A percentile compares a stretch with the other conserved stretches of the same genome.
These are phyloP conservation scores for Brassicogethes aeneus DNA, from an alignment of 2,888 invertebrate species.

Conservation along the genomic window DNA sequence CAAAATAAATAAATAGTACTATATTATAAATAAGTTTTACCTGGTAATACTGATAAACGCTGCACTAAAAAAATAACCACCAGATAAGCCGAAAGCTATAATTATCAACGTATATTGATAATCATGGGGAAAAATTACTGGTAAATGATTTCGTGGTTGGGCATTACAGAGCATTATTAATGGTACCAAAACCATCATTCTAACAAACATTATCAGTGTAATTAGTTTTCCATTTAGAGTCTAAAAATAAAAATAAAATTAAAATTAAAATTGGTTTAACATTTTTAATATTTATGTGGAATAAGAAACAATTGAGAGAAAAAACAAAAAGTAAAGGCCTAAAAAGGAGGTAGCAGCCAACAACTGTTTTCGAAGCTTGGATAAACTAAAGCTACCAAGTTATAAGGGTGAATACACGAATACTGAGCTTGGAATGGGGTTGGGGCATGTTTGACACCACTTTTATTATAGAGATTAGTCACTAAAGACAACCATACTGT, in stretches of 20 bases:
- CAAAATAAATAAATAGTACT: too few species aligned
- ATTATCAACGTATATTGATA: conserved; percentile 5
- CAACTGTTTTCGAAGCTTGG: too few species aligned
- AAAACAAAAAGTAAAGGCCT: too few species aligned
- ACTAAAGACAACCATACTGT: too few species aligned
- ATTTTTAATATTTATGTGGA: too few species aligned
- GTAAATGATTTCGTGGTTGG: conserved; percentile 1
- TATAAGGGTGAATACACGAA: too few species aligned
- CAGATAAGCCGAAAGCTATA: conserved; percentile 2
- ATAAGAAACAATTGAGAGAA: too few species aligned
- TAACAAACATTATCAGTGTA: neutral
- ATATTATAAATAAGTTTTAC: conserved; percentile 2
- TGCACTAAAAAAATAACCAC: conserved; percentile 5
- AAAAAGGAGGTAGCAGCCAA: too few species aligned
- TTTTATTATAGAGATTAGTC: too few species aligned
- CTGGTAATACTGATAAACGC: conserved; percentile 1
- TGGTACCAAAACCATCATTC: conserved; percentile 4
- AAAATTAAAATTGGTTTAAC: neutral
- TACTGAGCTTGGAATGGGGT: too few species aligned
- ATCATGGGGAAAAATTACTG: conserved; percentile 5
- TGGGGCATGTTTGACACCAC: too few species aligned
- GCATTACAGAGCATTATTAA: conserved; percentile 6
- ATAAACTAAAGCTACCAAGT: too few species aligned
- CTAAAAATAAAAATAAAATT: conserved; percentile 2
- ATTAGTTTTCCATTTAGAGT: conserved; percentile 1